Percentiles rank a stretch among this genome's conserved stretches.
Evolutionary conservation across 2,888 invertebrate species (phyloP).

Genomic region (Digitonthophagus gazella): DNA sequence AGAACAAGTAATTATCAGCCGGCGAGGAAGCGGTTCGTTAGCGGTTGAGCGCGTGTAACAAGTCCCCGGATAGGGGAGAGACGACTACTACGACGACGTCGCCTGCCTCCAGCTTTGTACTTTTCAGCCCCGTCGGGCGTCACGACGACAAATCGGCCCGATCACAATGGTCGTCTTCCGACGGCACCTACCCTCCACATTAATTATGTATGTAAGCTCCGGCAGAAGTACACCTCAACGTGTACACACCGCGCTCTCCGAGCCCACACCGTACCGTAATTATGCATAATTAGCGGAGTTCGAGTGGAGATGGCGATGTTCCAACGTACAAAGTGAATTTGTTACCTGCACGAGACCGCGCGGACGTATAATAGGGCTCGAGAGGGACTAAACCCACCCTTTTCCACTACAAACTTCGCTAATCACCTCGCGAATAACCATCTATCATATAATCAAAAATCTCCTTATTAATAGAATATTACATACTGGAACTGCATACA

Average conservation of each 20-base stretch:
- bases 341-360: not conserved
- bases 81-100: not conserved
- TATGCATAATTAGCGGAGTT: not conserved
- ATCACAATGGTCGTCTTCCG: constrained; percentile 25
- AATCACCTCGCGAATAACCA: no score
- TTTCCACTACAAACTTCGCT: not conserved
- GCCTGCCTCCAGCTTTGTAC: constrained; percentile 25
- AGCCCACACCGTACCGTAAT: not conserved
- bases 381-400: not conserved
- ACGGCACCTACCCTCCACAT: constrained; percentile 19
- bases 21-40: constrained; percentile 33
- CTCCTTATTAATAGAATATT: no score
- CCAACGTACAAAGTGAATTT: not conserved
- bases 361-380: not conserved
- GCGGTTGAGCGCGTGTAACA: constrained; percentile 30
- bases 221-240: not conserved
- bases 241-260: not conserved
- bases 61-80: constrained; percentile 20
- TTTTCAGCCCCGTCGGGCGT: constrained; percentile 21
- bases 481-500: no score
- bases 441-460: no score
- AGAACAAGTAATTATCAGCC: constrained; percentile 29
- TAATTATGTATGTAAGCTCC: constrained; percentile 18
- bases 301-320: not conserved
- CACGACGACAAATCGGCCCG: constrained; percentile 16